Evolutionary conservation across 2,113 vertebrate genomes (phyloP).

Genomic region (Mola mola): DNA sequence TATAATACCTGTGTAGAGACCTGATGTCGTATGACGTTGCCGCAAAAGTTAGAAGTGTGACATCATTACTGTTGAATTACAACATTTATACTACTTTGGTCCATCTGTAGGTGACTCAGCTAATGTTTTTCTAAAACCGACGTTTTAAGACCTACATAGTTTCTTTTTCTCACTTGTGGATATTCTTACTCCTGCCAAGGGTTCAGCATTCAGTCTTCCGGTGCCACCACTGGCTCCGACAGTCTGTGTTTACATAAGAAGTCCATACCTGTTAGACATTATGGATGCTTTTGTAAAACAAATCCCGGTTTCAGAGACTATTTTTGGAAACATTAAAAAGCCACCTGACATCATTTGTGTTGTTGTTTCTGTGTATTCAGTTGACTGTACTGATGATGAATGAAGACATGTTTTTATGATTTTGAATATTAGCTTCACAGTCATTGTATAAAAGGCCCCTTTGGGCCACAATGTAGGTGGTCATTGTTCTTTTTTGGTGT

Average conservation of each 20-base stretch:
- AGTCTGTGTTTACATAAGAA: constrained; percentile 77
- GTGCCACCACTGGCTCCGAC: constrained; percentile 56
- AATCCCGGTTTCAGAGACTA: constrained; percentile 79
- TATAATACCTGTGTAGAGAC: constrained; percentile 18
- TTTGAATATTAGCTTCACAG: background rate
- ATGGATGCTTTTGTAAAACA: constrained; percentile 79
- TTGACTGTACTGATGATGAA: background rate
- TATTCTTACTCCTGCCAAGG: constrained; percentile 42
- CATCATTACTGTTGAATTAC: constrained; percentile 24
- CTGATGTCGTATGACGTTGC: constrained; percentile 4
- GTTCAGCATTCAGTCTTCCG: constrained; percentile 56
- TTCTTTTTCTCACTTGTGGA: constrained; percentile 47
- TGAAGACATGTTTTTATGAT: background rate
- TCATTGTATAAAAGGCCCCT: too few species aligned
- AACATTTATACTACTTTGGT: constrained; percentile 48
- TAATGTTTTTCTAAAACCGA: constrained; percentile 39
- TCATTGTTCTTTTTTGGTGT: too few species aligned
- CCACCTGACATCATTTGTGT: constrained; percentile 67
- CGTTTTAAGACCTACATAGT: constrained; percentile 6
- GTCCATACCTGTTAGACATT: constrained; percentile 67
- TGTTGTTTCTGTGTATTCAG: constrained; percentile 20
- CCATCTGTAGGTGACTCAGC: constrained; percentile 31
- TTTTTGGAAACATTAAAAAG: constrained; percentile 81
- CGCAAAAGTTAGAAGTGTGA: constrained; percentile 19
- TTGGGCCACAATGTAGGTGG: too few species aligned